Conservation (phyloP, 2,113 vertebrate species). For the Variabilichromis moorii region DNA sequence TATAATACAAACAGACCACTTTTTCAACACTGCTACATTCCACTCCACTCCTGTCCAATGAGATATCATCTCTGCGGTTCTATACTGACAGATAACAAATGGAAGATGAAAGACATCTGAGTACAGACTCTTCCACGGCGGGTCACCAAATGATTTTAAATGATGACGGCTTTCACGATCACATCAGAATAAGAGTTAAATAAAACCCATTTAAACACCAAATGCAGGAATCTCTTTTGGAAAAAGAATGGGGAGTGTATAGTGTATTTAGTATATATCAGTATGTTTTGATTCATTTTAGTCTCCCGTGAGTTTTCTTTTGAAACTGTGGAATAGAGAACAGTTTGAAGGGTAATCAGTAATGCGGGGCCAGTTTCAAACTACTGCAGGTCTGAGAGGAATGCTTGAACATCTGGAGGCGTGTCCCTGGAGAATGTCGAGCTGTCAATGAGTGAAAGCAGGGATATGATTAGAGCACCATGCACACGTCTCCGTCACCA, state of each 20-base stretch:
- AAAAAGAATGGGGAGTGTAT: background rate
- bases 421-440: background rate
- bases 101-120: background rate
- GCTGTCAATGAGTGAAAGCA: background rate
- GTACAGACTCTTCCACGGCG: background rate
- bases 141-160: background rate
- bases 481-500: background rate
- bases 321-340: background rate
- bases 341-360: background rate
- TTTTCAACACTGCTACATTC: background rate
- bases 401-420: background rate
- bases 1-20: background rate
- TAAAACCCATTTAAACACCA: background rate
- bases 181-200: background rate
- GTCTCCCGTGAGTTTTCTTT: background rate
- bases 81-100: background rate
- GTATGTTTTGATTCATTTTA: background rate
- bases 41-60: background rate
- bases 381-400: background rate
- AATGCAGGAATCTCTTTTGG: background rate
- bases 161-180: fast-evolving
- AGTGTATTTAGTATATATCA: background rate
- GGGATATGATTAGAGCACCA: background rate
- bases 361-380: background rate
- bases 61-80: background rate